Evolutionary conservation across 2,888 invertebrate genomes (phyloP).

Genomic region (Charanyca ferruginea): DNA sequence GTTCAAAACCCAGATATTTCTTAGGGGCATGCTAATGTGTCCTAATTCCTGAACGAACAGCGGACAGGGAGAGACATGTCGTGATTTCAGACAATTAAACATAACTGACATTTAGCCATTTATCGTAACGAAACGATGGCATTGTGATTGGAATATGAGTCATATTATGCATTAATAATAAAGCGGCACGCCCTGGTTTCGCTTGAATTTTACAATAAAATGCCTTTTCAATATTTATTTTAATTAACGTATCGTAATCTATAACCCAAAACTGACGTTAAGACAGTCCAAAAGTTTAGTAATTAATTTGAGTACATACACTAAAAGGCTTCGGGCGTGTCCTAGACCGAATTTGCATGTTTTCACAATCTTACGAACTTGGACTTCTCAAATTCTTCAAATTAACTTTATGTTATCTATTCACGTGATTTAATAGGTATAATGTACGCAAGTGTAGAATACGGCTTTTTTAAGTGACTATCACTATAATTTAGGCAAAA

Average conservation of each 20-base stretch:
- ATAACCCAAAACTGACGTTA: background rate
- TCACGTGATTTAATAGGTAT: too few species aligned
- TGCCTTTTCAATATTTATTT: background rate
- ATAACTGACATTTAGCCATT: constrained; percentile 63
- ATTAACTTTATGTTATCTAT: too few species aligned
- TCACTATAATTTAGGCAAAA: too few species aligned
- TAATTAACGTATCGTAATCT: background rate
- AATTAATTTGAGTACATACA: constrained; percentile 22
- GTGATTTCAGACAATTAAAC: constrained; percentile 66
- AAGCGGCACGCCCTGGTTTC: background rate
- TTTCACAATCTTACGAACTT: constrained; percentile 2
- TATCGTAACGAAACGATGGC: constrained; percentile 38
- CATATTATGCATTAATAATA: constrained; percentile 22
- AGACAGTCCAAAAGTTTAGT: constrained; percentile 10
- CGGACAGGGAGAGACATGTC: constrained; percentile 49
- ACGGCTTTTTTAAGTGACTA: too few species aligned
- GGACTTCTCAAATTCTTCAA: too few species aligned
- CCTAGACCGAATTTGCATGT: constrained; percentile 10
- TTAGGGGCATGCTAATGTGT: constrained; percentile 51
- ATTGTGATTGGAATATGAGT: constrained; percentile 37
- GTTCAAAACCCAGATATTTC: constrained; percentile 39
- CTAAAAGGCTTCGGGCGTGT: constrained; percentile 33
- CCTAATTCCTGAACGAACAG: constrained; percentile 44
- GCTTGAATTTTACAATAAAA: background rate
- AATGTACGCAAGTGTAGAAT: too few species aligned